These are phyloP conservation scores for Acleris literana DNA, from an alignment of 2,888 invertebrate species.

Conservation along the genomic window DNA sequence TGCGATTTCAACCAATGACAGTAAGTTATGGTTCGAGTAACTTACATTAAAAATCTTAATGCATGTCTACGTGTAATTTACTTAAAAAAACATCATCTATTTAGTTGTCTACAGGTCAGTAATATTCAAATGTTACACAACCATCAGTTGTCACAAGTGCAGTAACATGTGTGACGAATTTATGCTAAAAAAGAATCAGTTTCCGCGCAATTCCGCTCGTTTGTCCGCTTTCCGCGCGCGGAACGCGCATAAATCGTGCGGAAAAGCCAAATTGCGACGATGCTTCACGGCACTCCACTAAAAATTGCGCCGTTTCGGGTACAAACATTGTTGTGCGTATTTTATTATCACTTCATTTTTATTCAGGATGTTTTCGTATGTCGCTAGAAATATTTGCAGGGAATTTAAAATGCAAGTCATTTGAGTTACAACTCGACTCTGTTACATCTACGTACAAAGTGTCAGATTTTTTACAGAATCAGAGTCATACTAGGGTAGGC, in stretches of 20 bases:
- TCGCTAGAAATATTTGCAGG: background rate
- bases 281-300: conserved; percentile 73
- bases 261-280: conserved; percentile 78
- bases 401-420: background rate
- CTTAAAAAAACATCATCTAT: too few relatives aligned
- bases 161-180: conserved; percentile 70
- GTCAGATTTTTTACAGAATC: too few relatives aligned
- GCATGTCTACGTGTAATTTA: too few relatives aligned
- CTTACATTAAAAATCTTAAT: too few relatives aligned
- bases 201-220: conserved; percentile 76
- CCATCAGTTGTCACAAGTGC: conserved; percentile 54
- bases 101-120: too few relatives aligned
- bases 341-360: conserved; percentile 59
- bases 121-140: background rate
- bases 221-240: conserved; percentile 75
- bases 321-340: conserved; percentile 69
- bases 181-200: conserved; percentile 70
- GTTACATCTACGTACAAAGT: too few relatives aligned
- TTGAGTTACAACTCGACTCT: background rate
- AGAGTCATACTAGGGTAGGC: too few relatives aligned
- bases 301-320: conserved; percentile 74
- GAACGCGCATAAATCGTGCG: conserved; percentile 78
- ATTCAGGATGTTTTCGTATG: conserved; percentile 28
- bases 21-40: too few relatives aligned
- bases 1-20: too few relatives aligned